Percentiles rank a stretch among this genome's conserved stretches.
phyloP scores from a whole-genome alignment of 2,888 invertebrate species.

The Globia sparganii region DNA sequence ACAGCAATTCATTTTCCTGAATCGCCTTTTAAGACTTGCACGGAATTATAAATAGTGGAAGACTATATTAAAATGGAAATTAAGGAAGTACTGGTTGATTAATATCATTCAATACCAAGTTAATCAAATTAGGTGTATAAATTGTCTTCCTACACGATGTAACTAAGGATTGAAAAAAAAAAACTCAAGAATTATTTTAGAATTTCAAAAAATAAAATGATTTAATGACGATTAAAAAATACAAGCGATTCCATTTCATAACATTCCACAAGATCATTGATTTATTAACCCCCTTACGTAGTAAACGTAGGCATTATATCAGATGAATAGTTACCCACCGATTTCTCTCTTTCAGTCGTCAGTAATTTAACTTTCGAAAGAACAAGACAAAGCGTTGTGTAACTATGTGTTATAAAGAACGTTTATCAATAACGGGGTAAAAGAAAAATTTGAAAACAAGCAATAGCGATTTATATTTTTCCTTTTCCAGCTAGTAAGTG shows the following conservation, averaged over 20 bases:
- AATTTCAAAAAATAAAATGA: not conserved
- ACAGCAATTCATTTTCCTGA: slow-evolving; percentile 53
- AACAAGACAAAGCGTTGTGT: too few relatives aligned
- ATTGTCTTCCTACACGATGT: slow-evolving; percentile 44
- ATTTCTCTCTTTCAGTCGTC: too few relatives aligned
- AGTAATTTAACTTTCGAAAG: too few relatives aligned
- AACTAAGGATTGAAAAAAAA: slow-evolving; percentile 4
- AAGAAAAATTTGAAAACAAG: not conserved
- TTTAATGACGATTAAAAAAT: not conserved
- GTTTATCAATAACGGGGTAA: too few relatives aligned
- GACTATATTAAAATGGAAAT: slow-evolving; percentile 55
- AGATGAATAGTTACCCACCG: too few relatives aligned
- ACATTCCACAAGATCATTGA: not conserved
- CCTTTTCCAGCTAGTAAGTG: slow-evolving; percentile 80
- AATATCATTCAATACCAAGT: slow-evolving; percentile 42
- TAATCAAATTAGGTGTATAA: slow-evolving; percentile 50
- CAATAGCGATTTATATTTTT: not conserved
- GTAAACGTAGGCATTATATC: too few relatives aligned
- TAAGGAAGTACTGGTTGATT: slow-evolving; percentile 47
- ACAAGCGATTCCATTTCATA: not conserved
- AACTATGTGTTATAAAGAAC: too few relatives aligned
- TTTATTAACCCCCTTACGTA: too few relatives aligned
- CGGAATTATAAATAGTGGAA: slow-evolving; percentile 49
- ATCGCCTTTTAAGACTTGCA: slow-evolving; percentile 51
- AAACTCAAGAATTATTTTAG: not conserved